Evolutionary conservation across 2,888 invertebrate species (phyloP).

Genomic region (Monoplex corrugatus): DNA sequence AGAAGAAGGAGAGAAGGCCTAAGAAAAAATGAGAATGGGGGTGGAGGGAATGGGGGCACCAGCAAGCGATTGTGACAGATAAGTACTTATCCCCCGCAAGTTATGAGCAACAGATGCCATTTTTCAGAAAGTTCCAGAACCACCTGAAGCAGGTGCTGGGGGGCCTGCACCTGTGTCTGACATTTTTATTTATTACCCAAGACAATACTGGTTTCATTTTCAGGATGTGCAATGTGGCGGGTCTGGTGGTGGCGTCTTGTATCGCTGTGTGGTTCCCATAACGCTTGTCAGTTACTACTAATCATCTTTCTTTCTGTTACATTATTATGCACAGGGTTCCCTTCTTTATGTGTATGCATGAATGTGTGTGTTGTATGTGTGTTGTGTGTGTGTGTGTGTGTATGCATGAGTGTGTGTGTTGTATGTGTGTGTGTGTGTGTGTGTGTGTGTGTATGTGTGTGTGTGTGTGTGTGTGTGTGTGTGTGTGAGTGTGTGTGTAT

Average conservation of each 20-base stretch:
- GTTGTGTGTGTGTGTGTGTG: background rate
- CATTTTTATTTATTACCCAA: constrained; percentile 52
- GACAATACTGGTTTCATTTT: constrained; percentile 51
- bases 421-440: background rate
- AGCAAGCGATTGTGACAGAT: constrained; percentile 34
- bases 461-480: too few relatives aligned
- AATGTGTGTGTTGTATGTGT: background rate
- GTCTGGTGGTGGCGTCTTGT: background rate
- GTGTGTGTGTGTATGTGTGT: background rate
- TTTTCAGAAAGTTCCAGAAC: background rate
- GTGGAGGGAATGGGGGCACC: background rate
- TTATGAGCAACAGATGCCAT: constrained; percentile 32
- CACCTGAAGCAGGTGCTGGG: constrained; percentile 20
- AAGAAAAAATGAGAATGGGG: background rate
- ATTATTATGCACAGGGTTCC: too few relatives aligned
- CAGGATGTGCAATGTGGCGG: constrained; percentile 46
- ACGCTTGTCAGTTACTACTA: constrained; percentile 55
- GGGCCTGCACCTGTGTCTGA: constrained; percentile 51
- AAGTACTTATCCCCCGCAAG: constrained; percentile 30
- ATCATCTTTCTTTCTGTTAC: too few relatives aligned
- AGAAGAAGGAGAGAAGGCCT: too few relatives aligned
- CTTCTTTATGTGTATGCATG: too few relatives aligned
- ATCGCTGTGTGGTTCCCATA: constrained; percentile 37
- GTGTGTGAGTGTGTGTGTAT: too few relatives aligned
- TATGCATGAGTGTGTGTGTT: too few relatives aligned